Base-by-base conservation (phyloP, 2,888 invertebrate genomes). In the Lypha dubia region DNA sequence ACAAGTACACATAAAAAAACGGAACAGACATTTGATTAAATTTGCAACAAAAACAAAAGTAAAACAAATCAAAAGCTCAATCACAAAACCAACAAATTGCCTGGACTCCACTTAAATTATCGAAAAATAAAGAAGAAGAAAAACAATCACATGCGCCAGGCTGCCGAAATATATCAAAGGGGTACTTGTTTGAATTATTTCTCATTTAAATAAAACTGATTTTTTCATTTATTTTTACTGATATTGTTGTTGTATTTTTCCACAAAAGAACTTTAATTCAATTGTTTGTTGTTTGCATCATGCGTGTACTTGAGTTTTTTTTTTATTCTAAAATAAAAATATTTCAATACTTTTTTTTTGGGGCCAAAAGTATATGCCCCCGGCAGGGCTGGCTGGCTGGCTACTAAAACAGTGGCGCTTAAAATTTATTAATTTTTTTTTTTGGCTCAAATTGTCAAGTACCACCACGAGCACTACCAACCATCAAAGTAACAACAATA, bases 301-400 rank as follows among this genome's bases (percentile, higher is more conserved):
- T 84, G 84, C 84, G 84, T 84, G 84, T 84, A 84, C 84, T 84
- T 84, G 84, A 84, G 84, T 65, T 77, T 84, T 74, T 77, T 70
- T 73, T 75, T 79, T 67, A 80, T n/a, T n/a, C n/a, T 49, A 56
- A 46, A 53, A 35, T 41, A 73, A 65, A 58, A 44, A 60, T 77
- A 60, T 58, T 60, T 76, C 22, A 49, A 38, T 68, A 44, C 28
- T 63, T 71, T 71, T 74, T 63, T 71, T 71, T 74, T 58, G 22
- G 49, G 79, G 32, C 68, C 49, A 63, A 81, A 79, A 60, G 62
- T 79, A 79, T 17, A 49, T n/a, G n/a, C n/a, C 67, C 60, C 51
- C 60, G n/a, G 35, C 22, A 38, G 32, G 32, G 32, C n/a, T n/a
- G n/a, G n/a, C n/a, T n/a, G n/a, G n/a, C n/a, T n/a, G 17, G 41